phyloP scores from a whole-genome alignment of 2,797 vertebrate species.

The Orestias chungarensis region DNA sequence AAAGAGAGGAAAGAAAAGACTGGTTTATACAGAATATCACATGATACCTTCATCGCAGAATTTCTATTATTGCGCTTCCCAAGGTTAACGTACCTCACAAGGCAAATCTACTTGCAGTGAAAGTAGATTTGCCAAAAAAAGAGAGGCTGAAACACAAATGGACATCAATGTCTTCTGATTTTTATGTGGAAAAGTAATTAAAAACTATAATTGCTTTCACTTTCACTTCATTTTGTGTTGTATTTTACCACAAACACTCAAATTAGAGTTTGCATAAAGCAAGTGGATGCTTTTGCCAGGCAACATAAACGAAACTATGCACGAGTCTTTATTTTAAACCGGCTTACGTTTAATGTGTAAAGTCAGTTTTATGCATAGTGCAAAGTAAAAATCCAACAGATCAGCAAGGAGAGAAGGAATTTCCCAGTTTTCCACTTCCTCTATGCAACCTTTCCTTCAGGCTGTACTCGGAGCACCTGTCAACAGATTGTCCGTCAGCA shows the following conservation, averaged over 20 bases:
- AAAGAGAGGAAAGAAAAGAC: too few species aligned
- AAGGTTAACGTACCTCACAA: background rate
- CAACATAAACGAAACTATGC: background rate
- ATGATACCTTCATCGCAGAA: too few species aligned
- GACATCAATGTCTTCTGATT: background rate
- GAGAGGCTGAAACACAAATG: background rate
- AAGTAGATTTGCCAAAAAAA: background rate
- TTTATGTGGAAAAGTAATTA: background rate
- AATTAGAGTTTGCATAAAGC: background rate
- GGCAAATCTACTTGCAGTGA: background rate
- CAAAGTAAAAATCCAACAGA: slow-evolving; percentile 31
- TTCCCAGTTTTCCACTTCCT: slow-evolving; percentile 24
- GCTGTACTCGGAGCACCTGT: slow-evolving; percentile 32
- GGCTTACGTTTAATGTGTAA: background rate
- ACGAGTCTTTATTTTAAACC: background rate
- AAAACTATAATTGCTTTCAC: background rate
- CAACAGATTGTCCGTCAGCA: slow-evolving; percentile 36
- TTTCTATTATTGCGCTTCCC: too few species aligned
- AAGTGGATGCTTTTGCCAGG: background rate
- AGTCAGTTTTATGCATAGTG: slow-evolving; percentile 1
- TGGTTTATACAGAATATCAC: too few species aligned
- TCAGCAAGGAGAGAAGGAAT: slow-evolving; percentile 28
- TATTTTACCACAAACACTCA: too few species aligned
- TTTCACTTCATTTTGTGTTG: background rate
- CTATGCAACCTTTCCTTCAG: slow-evolving; percentile 10